phyloP scores from a whole-genome alignment of 2,113 vertebrate genomes.

The Eptesicus fuscus region DNA sequence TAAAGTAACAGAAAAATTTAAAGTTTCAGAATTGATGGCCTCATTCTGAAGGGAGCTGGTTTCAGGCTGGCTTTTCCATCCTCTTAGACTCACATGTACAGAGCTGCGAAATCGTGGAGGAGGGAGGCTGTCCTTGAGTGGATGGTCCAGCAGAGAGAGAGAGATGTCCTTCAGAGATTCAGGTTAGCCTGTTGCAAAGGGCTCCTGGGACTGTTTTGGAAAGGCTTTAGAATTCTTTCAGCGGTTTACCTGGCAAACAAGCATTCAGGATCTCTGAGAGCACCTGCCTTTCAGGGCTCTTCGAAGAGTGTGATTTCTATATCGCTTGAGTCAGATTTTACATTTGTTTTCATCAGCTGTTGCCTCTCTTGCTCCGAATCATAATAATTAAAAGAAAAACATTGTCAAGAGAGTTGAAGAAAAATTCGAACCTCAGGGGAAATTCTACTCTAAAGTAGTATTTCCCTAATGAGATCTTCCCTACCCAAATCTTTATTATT shows the following conservation, averaged over 20 bases:
- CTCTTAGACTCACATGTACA: slow-evolving; percentile 6
- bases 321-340: background rate
- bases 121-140: background rate
- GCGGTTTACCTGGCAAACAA: background rate
- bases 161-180: background rate
- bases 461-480: slow-evolving; percentile 1
- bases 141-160: background rate
- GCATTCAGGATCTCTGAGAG: background rate
- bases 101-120: background rate
- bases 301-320: background rate
- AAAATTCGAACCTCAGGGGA: slow-evolving; percentile 37
- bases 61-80: background rate
- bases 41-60: background rate
- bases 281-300: background rate
- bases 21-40: background rate
- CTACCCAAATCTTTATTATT: slow-evolving; percentile 42
- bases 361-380: background rate
- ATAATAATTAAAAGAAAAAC: background rate
- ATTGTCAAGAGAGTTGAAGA: slow-evolving; percentile 45
- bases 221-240: background rate
- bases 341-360: slow-evolving; percentile 8
- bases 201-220: background rate
- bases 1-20: background rate
- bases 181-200: background rate
- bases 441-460: background rate